Evolutionary conservation across 2,888 invertebrate species (phyloP), one percentile per base, ranked within the genome.

Genomic region (Atethmia centrago): DNA sequence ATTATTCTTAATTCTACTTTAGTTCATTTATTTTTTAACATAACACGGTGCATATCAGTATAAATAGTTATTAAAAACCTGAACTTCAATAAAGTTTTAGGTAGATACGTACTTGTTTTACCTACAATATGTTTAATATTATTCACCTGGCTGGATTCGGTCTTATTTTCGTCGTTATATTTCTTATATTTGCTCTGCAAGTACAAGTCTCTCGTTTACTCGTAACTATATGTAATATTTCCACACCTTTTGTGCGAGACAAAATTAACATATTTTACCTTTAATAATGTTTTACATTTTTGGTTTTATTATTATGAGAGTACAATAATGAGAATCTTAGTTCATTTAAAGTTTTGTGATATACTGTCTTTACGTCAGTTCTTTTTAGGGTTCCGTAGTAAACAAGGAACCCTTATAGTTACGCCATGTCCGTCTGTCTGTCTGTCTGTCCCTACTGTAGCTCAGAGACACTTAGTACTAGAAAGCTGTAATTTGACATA

Each of bases 221-320:
- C n/a, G n/a, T 53, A 10, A 16, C 10, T 70, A 47, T 58, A n/a
- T n/a, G n/a, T n/a, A 65, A 63, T 67, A 67, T 84, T 80, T 49
- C 51, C 64, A 64, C 36, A 65, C 36, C 55, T 81, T 67, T 65
- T 62, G 36, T 68, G 19, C 28, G 21, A 56, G 12, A 58, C 21
- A 21, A 65, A 84, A 61, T 68, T 62, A 65, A 49, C 56, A 61
- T 71, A 55, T 19, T 68, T 59, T 31, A 45, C 2, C n/a, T 45
- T 36, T 14, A 25, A 5, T 58, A n/a, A 14, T 65, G 5, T 53
- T 55, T 10, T n/a, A 47, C n/a, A 25, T 53, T 80, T 56, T 21
- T 40, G 0, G 8, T 49, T 53, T 53, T 28, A 16, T 31, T 31
- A 40, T 14, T 61, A 49, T 28, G 71, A 55, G 1, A 73, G 16